Evolutionary conservation across 2,888 invertebrate genomes (phyloP).

Genomic region (Polydesmus complanatus): DNA sequence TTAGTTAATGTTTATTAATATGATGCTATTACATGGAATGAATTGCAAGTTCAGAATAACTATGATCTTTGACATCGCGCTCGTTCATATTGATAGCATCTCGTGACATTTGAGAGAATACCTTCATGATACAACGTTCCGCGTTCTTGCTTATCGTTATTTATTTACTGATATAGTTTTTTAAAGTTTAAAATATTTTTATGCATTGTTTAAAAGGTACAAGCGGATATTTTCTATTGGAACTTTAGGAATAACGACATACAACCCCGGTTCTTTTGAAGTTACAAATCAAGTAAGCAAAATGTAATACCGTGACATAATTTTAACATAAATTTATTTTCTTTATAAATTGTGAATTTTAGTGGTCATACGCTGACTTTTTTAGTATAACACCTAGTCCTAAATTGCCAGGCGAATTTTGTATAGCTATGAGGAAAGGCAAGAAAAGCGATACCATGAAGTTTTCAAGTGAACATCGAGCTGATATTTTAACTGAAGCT

Average conservation of each 20-base stretch:
- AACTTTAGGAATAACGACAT: slow-evolving; percentile 87
- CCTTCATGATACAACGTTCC: no score
- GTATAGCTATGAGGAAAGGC: slow-evolving; percentile 72
- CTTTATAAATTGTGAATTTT: no score
- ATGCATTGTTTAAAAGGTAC: slow-evolving; percentile 48
- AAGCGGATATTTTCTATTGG: slow-evolving; percentile 95
- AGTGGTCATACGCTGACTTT: slow-evolving; percentile 42
- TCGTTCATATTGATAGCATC: no score
- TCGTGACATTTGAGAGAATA: no score
- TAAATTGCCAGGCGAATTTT: slow-evolving; percentile 35
- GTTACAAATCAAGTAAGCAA: slow-evolving; percentile 64
- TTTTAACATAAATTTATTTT: neutral
- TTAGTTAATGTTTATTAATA: slow-evolving; percentile 7
- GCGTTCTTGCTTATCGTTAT: no score
- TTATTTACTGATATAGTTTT: slow-evolving; percentile 12
- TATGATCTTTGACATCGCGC: slow-evolving; percentile 16
- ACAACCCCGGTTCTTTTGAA: slow-evolving; percentile 79
- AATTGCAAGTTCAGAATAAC: neutral
- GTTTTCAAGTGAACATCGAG: slow-evolving; percentile 89
- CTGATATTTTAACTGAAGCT: slow-evolving; percentile 81
- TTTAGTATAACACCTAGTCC: slow-evolving; percentile 31
- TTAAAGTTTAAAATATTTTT: neutral
- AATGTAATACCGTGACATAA: neutral
- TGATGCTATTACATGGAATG: slow-evolving; percentile 1
- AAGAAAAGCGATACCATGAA: slow-evolving; percentile 86